phyloP scores from a whole-genome alignment of 1,140 invertebrate genomes.

The Drosophila parabipectinata region DNA sequence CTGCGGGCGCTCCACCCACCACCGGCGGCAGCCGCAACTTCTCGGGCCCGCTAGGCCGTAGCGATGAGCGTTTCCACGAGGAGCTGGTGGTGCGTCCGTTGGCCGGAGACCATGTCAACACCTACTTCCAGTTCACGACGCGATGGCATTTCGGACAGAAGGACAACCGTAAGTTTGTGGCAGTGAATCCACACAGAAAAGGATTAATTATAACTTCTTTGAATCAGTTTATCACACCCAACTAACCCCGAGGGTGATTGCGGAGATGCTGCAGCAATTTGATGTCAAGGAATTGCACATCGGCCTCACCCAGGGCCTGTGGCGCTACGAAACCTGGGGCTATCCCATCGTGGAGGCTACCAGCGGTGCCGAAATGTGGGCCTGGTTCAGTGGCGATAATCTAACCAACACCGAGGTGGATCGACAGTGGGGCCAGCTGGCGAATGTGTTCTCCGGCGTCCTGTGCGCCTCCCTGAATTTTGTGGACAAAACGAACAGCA shows the following conservation, averaged over 20 bases:
- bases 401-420: constrained; percentile 87
- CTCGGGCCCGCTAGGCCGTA: neutral
- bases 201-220: neutral
- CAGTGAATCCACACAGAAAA: constrained; percentile 69
- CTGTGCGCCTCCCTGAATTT: constrained; percentile 98
- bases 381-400: constrained; percentile 90
- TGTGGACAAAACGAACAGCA: constrained; percentile 94
- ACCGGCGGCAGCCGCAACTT: neutral
- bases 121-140: constrained; percentile 94
- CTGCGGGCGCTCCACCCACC: neutral
- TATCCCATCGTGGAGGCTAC: constrained; percentile 94
- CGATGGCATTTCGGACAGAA: constrained; percentile 87
- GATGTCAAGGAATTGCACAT: constrained; percentile 96
- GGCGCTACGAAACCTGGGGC: constrained; percentile 97
- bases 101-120: constrained; percentile 90
- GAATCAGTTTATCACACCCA: constrained; percentile 91
- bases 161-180: constrained; percentile 85
- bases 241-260: constrained; percentile 94
- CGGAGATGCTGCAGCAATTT: constrained; percentile 94
- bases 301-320: constrained; percentile 95
- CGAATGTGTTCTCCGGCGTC: constrained; percentile 95
- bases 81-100: constrained; percentile 92
- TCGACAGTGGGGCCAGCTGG: constrained; percentile 93
- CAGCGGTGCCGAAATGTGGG: constrained; percentile 96
- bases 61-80: constrained; percentile 89